A percentile compares a stretch with the other conserved stretches of the same genome.
phyloP scores from a whole-genome alignment of 92 coral and sea anemone species.

The Palythoa grandiflora region DNA sequence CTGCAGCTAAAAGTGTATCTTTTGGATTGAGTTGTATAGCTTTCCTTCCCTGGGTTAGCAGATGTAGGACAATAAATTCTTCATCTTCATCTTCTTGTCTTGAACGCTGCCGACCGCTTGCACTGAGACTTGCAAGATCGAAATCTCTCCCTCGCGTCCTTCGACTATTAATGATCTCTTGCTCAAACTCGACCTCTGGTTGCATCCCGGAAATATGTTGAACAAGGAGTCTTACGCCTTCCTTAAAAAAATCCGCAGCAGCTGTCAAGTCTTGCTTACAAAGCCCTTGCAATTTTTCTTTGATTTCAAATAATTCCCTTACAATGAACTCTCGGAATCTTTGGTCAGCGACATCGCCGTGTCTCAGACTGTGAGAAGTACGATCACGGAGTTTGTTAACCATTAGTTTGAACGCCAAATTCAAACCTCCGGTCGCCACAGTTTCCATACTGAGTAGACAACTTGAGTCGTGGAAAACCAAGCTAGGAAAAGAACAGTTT shows the following conservation, averaged over 20 bases:
- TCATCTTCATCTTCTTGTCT: constrained; percentile 60
- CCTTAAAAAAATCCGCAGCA: constrained; percentile 71
- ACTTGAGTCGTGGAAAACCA: background rate
- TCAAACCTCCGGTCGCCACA: constrained; percentile 59
- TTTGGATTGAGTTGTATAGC: constrained; percentile 54
- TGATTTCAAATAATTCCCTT: constrained; percentile 67
- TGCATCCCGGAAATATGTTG: constrained; percentile 64
- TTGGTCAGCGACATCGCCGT: constrained; percentile 73
- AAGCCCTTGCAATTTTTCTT: constrained; percentile 73
- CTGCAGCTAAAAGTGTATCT: constrained; percentile 57
- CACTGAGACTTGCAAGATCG: constrained; percentile 45
- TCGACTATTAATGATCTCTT: constrained; percentile 36
- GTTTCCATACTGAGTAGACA: constrained; percentile 51
- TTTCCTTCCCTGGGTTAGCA: constrained; percentile 59
- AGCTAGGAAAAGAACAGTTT: background rate
- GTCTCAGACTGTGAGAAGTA: constrained; percentile 58
- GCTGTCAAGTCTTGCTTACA: constrained; percentile 67
- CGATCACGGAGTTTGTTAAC: constrained; percentile 68
- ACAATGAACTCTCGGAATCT: constrained; percentile 72
- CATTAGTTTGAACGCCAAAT: constrained; percentile 66
- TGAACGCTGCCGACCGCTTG: constrained; percentile 54
- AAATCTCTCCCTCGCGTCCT: constrained; percentile 41
- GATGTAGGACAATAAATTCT: constrained; percentile 71
- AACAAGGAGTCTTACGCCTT: constrained; percentile 66
- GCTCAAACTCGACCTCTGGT: constrained; percentile 43